These are phyloP conservation scores for Ischnus inquisitorius DNA, from an alignment of 2,888 invertebrate genomes.

Conservation along the genomic window DNA sequence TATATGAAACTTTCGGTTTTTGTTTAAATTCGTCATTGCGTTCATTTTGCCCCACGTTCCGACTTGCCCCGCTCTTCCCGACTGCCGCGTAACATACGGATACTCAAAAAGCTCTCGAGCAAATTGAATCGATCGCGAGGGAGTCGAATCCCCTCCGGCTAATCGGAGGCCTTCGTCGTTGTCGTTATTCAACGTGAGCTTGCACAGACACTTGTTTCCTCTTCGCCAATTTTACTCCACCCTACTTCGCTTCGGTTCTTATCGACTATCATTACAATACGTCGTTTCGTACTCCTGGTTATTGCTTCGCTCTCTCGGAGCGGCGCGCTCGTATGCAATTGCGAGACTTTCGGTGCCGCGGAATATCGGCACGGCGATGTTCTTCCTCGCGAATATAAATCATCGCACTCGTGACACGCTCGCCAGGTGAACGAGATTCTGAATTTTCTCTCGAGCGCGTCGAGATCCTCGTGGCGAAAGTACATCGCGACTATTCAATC, in stretches of 20 bases:
- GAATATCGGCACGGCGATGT: background rate
- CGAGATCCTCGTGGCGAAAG: background rate
- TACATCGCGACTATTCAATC: slow-evolving; percentile 6
- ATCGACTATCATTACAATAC: background rate
- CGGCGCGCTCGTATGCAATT: too few species aligned
- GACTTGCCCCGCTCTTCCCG: too few species aligned
- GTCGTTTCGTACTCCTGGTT: too few species aligned
- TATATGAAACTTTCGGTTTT: too few species aligned
- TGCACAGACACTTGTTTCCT: background rate
- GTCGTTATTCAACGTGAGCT: background rate
- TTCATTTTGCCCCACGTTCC: too few species aligned
- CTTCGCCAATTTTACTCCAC: background rate
- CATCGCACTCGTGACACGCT: background rate
- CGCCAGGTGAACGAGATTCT: slow-evolving; percentile 17
- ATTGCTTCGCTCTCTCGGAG: too few species aligned
- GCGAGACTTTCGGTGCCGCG: background rate
- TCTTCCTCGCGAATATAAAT: slow-evolving; percentile 21
- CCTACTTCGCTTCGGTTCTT: background rate
- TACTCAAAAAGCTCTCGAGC: too few species aligned
- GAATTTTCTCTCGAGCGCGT: slow-evolving; percentile 32
- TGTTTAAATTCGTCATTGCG: too few species aligned
- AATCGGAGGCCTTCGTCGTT: background rate
- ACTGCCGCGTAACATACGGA: too few species aligned
- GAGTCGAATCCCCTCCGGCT: too few species aligned
- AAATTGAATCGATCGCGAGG: too few species aligned